Base-by-base conservation (phyloP, 2,888 invertebrate species). In the Stenichneumon culpator region DNA sequence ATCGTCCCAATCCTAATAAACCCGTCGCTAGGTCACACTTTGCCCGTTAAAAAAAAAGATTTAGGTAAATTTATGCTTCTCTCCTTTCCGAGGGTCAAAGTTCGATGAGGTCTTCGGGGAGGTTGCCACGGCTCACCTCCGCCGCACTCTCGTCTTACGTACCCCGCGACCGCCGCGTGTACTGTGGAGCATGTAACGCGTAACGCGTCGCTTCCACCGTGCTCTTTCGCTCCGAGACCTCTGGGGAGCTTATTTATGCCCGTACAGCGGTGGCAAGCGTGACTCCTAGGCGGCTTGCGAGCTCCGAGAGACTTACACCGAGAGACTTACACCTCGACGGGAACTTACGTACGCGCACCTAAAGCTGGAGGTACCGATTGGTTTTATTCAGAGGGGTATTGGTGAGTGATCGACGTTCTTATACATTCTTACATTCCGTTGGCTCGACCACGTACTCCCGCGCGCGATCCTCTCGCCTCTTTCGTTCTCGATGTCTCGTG, bases 221-320 rank as follows among this genome's bases (percentile, higher is more conserved):
- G 70, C 52, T 25, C 36, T 44, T 70, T 82, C 63, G 39, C 77
- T 70, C n/a, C 44, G 14, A 60, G n/a, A 54, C 69, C 44, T 39
- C 44, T 39, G 69, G 44, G 44, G 82, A 52, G 65, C 57, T 69
- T 75, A 81, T 81, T 81, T 75, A 70, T 77, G 57, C 75, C 73
- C 14, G 36, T 57, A 25, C 3, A 57, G 69, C 69, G 6, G 47
- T 19, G 68, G 47, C 22, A 19, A 68, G 47, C 68, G 68, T 68
- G 68, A 68, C 68, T 44, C 60, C 63, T 47, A 74, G 68, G 73
- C 69, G 22, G 19, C 39, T 70, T 22, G 22, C 22, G 57, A 57
- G 25, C 57, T 22, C 44, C 22, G 57, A 50, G 52, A 32, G 44
- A 60, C 65, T 69, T 57, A 57, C 39, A 25, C 39, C 19, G 54